These are phyloP conservation scores for Anthopleura xanthogrammica DNA, from an alignment of 92 coral and sea anemone genomes.

Conservation along the genomic window DNA sequence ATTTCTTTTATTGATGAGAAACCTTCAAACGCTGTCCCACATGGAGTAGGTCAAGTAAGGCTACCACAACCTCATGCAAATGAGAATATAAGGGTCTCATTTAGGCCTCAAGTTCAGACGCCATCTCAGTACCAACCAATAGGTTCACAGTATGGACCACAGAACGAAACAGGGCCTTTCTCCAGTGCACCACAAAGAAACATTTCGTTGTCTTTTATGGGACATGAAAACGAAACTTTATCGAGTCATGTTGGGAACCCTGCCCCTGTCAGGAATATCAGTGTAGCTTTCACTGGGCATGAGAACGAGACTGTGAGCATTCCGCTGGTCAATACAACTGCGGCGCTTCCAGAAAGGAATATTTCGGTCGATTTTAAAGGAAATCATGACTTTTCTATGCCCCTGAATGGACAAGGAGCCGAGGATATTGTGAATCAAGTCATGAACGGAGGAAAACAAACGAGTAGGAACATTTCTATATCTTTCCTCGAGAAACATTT, in stretches of 20 bases:
- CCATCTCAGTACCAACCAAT: slow-evolving; percentile 39
- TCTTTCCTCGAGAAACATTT: slow-evolving; percentile 19
- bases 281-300: slow-evolving; percentile 40
- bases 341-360: slow-evolving; percentile 36
- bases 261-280: slow-evolving; percentile 13
- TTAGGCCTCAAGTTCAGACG: slow-evolving; percentile 40
- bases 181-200: slow-evolving; percentile 22
- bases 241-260: background rate
- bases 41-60: slow-evolving; percentile 41
- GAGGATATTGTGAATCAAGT: slow-evolving; percentile 15
- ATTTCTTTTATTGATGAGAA: slow-evolving; percentile 69
- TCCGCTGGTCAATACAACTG: slow-evolving; percentile 40
- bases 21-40: slow-evolving; percentile 26
- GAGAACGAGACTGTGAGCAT: slow-evolving; percentile 51
- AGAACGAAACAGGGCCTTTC: slow-evolving; percentile 38
- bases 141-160: slow-evolving; percentile 1
- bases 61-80: slow-evolving; percentile 35
- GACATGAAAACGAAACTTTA: slow-evolving; percentile 31
- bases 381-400: slow-evolving; percentile 21
- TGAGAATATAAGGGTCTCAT: slow-evolving; percentile 46
- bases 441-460: slow-evolving; percentile 6
- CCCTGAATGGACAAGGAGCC: slow-evolving; percentile 8
- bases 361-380: slow-evolving; percentile 36
- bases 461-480: slow-evolving; percentile 22
- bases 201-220: slow-evolving; percentile 46